Percentiles rank a stretch among this genome's conserved stretches.
phyloP scores from a whole-genome alignment of 2,888 invertebrate genomes.

The Dione juno region DNA sequence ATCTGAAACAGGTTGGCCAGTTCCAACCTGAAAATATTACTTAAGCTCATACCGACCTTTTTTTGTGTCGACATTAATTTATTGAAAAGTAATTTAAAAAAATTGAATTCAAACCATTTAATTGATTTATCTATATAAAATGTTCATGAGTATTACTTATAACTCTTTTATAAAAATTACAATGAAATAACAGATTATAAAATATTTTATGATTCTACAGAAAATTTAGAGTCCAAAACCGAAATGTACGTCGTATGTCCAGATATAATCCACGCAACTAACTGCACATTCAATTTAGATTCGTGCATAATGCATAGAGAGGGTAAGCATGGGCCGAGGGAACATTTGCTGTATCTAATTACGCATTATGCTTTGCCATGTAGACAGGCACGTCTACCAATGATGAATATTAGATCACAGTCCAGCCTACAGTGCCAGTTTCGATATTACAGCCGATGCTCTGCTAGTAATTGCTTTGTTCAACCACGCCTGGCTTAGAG shows the following conservation, averaged over 20 bases:
- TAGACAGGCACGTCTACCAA: conserved; percentile 72
- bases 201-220: not conserved
- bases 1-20: no score
- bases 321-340: conserved; percentile 62
- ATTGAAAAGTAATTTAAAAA: no score
- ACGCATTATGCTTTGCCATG: conserved; percentile 79
- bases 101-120: no score
- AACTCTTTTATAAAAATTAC: no score
- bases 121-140: no score
- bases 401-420: conserved; percentile 80
- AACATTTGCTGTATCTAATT: conserved; percentile 81
- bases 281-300: conserved; percentile 79
- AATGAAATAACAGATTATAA: not conserved
- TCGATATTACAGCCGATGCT: conserved; percentile 62
- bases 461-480: conserved; percentile 59
- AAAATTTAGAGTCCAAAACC: conserved; percentile 22
- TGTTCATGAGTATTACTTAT: no score
- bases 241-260: conserved; percentile 35
- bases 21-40: no score
- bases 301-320: conserved; percentile 78
- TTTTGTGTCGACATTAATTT: no score
- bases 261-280: conserved; percentile 57
- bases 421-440: conserved; percentile 61
- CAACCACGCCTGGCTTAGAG: conserved; percentile 45
- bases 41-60: no score